Conservation (phyloP, 2,113 vertebrate genomes). For the Irena cyanogastra region DNA sequence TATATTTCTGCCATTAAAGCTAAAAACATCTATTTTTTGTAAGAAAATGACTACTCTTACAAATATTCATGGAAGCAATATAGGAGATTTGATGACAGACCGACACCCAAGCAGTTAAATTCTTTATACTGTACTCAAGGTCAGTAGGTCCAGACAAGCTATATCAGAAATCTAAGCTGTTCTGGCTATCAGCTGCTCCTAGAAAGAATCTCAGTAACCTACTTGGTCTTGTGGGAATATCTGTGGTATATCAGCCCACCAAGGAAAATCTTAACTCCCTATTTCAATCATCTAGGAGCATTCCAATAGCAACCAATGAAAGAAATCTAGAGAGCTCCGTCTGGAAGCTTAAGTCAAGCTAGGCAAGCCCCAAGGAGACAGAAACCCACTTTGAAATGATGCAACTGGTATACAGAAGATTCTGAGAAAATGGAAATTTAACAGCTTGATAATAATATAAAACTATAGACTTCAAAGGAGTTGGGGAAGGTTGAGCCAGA, state of each 20-base stretch:
- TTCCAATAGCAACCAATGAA: background rate
- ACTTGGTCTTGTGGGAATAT: background rate
- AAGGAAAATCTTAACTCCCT: background rate
- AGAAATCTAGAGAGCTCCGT: background rate
- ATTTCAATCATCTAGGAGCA: background rate
- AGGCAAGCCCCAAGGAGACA: background rate
- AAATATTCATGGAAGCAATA: background rate
- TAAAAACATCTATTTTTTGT: background rate
- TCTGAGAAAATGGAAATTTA: background rate
- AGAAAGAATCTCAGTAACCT: background rate
- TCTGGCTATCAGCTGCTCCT: background rate
- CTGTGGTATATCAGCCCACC: background rate
- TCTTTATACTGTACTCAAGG: background rate
- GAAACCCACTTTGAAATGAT: background rate
- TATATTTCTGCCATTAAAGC: background rate
- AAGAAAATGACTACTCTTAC: background rate
- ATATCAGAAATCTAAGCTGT: background rate
- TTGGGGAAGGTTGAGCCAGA: background rate
- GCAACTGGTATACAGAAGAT: background rate
- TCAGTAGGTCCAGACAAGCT: background rate
- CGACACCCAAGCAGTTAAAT: background rate
- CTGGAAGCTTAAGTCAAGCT: background rate
- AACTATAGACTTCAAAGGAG: accelerated
- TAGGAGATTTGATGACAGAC: background rate
- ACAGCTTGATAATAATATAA: background rate